Conservation (phyloP, 2,113 vertebrate species). For the Beaufortia kweichowensis region DNA sequence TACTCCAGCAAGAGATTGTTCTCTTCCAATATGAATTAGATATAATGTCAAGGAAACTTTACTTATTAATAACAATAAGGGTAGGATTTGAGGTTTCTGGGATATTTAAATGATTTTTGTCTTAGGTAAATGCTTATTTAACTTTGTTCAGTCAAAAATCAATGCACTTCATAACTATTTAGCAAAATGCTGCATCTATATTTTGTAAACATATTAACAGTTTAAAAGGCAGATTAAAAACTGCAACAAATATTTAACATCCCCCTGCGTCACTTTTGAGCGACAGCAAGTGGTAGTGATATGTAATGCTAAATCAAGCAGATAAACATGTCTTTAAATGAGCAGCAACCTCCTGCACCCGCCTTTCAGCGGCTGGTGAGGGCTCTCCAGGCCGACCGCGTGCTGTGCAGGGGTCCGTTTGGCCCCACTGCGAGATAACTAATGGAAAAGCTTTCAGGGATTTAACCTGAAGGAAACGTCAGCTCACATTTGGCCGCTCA, state of each 20-base stretch:
- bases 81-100: neutral
- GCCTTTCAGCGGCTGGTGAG: slow-evolving; percentile 35
- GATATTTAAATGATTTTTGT: too few relatives aligned
- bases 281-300: slow-evolving; percentile 69
- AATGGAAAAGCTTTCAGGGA: slow-evolving; percentile 97
- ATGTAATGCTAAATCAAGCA: slow-evolving; percentile 78
- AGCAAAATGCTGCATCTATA: too few relatives aligned
- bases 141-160: too few relatives aligned
- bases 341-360: slow-evolving; percentile 48
- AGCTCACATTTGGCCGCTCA: slow-evolving; percentile 82
- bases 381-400: slow-evolving; percentile 58
- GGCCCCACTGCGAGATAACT: slow-evolving; percentile 77
- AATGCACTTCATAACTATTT: too few relatives aligned
- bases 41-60: neutral
- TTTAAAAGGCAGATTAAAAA: too few relatives aligned
- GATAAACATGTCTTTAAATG: slow-evolving; percentile 77
- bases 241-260: neutral
- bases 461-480: slow-evolving; percentile 73
- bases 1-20: neutral
- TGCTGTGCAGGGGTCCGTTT: slow-evolving; percentile 75
- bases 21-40: slow-evolving; percentile 18
- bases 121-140: neutral
- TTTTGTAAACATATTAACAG: neutral
- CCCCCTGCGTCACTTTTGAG: slow-evolving; percentile 49
- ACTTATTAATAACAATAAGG: neutral